Conservation (phyloP, 2,113 vertebrate genomes). For the Sapayoa aenigma region DNA sequence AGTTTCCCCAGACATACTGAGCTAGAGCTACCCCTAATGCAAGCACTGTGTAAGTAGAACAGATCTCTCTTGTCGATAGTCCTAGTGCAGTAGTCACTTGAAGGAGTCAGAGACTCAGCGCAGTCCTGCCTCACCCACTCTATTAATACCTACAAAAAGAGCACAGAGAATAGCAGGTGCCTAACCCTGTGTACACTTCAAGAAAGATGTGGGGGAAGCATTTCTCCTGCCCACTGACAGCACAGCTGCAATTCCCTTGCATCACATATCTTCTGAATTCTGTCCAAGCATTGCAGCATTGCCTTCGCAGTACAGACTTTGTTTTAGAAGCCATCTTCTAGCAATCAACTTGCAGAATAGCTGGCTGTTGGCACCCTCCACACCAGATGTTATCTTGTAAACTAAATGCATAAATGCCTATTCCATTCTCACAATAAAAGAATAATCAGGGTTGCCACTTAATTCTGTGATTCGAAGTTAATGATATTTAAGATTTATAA, state of each 20-base stretch:
- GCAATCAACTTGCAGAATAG: neutral
- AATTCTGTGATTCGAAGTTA: constrained; percentile 16
- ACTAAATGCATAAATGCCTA: constrained; percentile 4
- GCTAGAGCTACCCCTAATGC: neutral
- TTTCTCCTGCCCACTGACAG: neutral
- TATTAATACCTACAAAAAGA: neutral
- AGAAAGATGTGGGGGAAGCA: neutral
- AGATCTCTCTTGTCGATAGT: accelerated
- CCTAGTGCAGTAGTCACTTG: neutral
- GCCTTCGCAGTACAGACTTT: neutral
- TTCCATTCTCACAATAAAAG: neutral
- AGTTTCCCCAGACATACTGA: neutral
- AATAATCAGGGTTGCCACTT: constrained; percentile 2
- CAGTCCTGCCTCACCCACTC: neutral
- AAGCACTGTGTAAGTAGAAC: neutral
- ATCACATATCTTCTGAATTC: neutral
- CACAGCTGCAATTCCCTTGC: neutral
- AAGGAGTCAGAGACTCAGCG: neutral
- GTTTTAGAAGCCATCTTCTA: constrained; percentile 28
- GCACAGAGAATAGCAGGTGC: neutral
- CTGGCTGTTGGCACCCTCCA: neutral
- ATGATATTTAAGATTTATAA: constrained; percentile 18
- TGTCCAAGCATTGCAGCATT: constrained; percentile 6
- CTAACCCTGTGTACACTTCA: neutral
- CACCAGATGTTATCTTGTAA: constrained; percentile 48